Percentiles rank a stretch among this genome's conserved stretches.
Conservation (phyloP, 2,888 invertebrate species). For the Xanthorhoe designata region DNA sequence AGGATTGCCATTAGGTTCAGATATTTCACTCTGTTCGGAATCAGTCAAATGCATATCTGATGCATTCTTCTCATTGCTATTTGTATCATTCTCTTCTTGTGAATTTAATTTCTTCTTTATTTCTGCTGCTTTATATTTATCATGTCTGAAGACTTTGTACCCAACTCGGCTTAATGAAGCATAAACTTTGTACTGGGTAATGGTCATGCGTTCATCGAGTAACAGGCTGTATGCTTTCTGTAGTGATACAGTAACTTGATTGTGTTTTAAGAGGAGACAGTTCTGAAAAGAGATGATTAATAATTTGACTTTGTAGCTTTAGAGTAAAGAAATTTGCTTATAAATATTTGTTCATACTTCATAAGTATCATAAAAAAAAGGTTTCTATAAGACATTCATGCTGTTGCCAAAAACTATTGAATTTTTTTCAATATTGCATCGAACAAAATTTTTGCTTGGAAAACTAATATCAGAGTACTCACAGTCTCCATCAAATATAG, state of each 20-base stretch:
- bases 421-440: no score
- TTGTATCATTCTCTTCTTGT: neutral
- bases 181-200: slow-evolving; percentile 86
- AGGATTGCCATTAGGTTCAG: neutral
- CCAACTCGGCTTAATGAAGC: slow-evolving; percentile 85
- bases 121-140: slow-evolving; percentile 19
- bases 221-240: slow-evolving; percentile 88
- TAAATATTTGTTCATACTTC: no score
- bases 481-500: slow-evolving; percentile 88
- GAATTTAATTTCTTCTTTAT: neutral
- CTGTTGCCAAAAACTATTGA: no score
- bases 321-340: no score
- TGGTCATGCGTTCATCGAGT: slow-evolving; percentile 62
- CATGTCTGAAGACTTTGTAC: slow-evolving; percentile 83
- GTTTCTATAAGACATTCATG: no score
- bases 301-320: neutral
- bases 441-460: neutral
- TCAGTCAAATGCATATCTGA: neutral
- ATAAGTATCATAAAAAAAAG: no score
- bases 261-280: slow-evolving; percentile 84
- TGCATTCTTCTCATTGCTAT: neutral
- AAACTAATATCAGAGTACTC: slow-evolving; percentile 50
- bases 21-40: neutral
- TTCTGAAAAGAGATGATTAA: slow-evolving; percentile 79
- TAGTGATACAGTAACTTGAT: slow-evolving; percentile 86